Conservation (phyloP, 2,888 invertebrate species). For the Linyphia triangularis region DNA sequence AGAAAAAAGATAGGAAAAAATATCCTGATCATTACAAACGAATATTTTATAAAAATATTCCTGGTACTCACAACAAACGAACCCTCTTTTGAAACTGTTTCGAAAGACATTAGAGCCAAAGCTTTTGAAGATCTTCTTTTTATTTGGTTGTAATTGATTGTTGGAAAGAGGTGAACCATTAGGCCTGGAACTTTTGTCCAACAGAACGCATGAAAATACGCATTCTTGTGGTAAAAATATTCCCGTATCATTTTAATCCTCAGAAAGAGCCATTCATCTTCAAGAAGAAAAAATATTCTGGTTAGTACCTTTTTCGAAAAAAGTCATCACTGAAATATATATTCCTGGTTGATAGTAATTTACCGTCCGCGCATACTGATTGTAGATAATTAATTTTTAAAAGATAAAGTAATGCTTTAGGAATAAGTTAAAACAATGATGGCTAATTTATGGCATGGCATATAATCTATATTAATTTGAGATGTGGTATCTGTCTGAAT, state of each 20-base stretch:
- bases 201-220: not conserved
- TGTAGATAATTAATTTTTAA: conserved; percentile 4
- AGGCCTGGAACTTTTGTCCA: not conserved
- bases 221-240: not conserved
- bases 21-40: conserved; percentile 8
- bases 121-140: conserved; percentile 1
- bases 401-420: conserved; percentile 1
- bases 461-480: not conserved
- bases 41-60: not conserved
- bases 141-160: conserved; percentile 22
- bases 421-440: not conserved
- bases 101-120: conserved; percentile 34
- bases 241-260: not conserved
- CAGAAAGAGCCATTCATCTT: not conserved
- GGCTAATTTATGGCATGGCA: not conserved
- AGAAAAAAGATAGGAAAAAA: conserved; percentile 20
- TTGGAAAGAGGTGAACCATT: not conserved
- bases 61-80: conserved; percentile 7
- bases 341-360: not conserved
- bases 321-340: not conserved
- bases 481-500: not conserved
- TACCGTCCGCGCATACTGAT: not conserved
- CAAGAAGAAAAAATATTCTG: not conserved
- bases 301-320: not conserved
- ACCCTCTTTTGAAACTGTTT: conserved; percentile 10